phyloP scores from a whole-genome alignment of 2,888 invertebrate genomes.

The Molorchus minor region DNA sequence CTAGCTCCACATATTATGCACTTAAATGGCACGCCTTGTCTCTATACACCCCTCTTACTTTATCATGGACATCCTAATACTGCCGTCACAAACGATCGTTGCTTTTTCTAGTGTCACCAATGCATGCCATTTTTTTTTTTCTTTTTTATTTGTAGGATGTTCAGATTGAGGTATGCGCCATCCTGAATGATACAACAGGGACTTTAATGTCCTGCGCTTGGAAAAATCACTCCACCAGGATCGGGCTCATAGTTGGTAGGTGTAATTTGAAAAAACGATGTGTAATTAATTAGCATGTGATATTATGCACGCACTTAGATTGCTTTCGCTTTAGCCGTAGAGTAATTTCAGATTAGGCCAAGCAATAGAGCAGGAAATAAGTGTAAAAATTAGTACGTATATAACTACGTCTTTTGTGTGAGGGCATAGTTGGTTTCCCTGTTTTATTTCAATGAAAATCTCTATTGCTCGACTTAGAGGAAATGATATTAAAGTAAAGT shows the following conservation, averaged over 20 bases:
- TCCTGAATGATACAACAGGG: slow-evolving; percentile 94
- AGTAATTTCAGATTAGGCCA: no score
- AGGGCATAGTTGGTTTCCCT: no score
- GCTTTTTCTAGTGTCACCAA: not conserved
- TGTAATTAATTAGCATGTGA: no score
- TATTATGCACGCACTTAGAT: not conserved
- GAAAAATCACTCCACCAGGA: slow-evolving; percentile 77
- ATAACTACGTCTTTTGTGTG: no score
- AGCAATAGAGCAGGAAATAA: no score
- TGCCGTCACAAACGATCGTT: not conserved
- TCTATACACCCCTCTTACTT: not conserved
- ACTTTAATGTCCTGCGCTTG: slow-evolving; percentile 93
- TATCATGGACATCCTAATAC: not conserved
- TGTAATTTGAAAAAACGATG: slow-evolving; percentile 14
- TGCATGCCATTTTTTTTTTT: slow-evolving; percentile 38
- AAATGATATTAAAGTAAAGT: no score
- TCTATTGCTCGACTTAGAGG: no score
- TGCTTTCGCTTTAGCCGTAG: not conserved
- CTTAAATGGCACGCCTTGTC: no score
- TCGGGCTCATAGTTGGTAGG: slow-evolving; percentile 87
- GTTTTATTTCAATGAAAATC: no score
- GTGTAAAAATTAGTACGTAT: no score
- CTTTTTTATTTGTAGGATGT: slow-evolving; percentile 45
- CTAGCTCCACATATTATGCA: no score
- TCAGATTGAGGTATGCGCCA: slow-evolving; percentile 65